phyloP scores from a whole-genome alignment of 2,797 vertebrate species.

The Crax fasciolata region DNA sequence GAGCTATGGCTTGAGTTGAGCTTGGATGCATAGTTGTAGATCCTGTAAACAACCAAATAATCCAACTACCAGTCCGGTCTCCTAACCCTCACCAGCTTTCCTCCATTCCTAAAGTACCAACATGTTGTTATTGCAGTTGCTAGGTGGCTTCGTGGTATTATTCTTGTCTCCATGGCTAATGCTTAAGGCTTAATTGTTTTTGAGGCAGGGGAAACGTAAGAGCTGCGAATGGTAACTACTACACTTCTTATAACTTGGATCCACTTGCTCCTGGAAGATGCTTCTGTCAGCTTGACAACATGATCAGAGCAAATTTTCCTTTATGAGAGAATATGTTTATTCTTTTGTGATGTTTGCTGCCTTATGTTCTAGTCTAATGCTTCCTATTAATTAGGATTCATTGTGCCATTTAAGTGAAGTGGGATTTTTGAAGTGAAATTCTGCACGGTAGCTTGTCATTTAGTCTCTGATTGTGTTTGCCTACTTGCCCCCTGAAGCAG shows the following conservation, averaged over 20 bases:
- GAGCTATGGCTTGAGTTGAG: neutral
- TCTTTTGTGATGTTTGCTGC: conserved; percentile 33
- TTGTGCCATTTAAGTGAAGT: neutral
- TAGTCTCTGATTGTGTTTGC: neutral
- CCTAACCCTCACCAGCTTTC: neutral
- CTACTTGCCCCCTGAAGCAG: conserved; percentile 30
- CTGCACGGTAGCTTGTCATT: neutral
- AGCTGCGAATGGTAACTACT: neutral
- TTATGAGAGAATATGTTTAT: conserved; percentile 37
- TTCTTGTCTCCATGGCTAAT: neutral
- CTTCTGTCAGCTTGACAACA: conserved; percentile 18
- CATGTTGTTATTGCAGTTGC: neutral
- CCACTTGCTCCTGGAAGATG: neutral
- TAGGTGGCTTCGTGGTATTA: neutral
- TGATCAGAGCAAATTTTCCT: conserved; percentile 26
- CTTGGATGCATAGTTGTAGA: neutral
- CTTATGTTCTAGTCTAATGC: conserved; percentile 42
- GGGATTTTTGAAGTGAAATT: conserved; percentile 18
- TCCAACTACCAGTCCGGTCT: neutral
- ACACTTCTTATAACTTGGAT: neutral
- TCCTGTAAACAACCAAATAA: neutral
- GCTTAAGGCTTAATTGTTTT: neutral
- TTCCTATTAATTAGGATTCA: conserved; percentile 47
- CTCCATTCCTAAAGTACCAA: neutral
- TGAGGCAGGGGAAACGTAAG: neutral